These are phyloP conservation scores for Scolanthus callimorphus DNA, from an alignment of 92 coral and sea anemone genomes.

Conservation along the genomic window DNA sequence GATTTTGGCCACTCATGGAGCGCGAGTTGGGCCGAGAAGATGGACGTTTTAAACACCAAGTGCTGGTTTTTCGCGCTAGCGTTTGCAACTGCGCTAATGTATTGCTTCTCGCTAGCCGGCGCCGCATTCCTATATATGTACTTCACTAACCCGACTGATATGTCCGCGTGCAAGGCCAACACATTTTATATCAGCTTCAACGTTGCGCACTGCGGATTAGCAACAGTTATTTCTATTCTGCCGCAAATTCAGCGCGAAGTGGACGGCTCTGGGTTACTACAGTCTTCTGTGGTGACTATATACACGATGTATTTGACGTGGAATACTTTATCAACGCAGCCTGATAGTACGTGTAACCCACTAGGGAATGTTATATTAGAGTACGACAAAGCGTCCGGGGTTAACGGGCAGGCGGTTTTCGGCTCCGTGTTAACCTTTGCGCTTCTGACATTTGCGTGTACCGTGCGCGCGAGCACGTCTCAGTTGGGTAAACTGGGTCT, in stretches of 20 bases:
- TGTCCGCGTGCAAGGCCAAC: constrained; percentile 87
- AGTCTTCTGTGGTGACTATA: constrained; percentile 87
- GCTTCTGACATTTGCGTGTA: constrained; percentile 84
- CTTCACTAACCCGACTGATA: constrained; percentile 81
- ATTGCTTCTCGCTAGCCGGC: constrained; percentile 77
- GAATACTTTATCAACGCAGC: constrained; percentile 94
- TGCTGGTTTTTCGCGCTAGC: constrained; percentile 95
- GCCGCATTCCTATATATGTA: constrained; percentile 78
- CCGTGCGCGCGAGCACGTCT: constrained; percentile 94
- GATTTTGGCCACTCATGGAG: constrained; percentile 99
- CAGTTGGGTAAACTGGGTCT: constrained; percentile 91
- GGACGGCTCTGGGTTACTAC: constrained; percentile 91
- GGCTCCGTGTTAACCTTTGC: constrained; percentile 93
- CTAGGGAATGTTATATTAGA: constrained; percentile 88
- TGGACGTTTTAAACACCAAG: constrained; percentile 85
- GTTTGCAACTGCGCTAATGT: constrained; percentile 82
- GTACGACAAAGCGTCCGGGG: constrained; percentile 94
- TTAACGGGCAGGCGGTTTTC: constrained; percentile 94
- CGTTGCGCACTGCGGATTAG: constrained; percentile 87
- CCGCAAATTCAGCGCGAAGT: constrained; percentile 85
- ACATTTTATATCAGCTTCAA: constrained; percentile 92
- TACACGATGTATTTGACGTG: constrained; percentile 97
- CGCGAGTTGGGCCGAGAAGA: constrained; percentile 92
- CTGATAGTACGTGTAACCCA: constrained; percentile 93
- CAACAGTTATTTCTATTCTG: constrained; percentile 80